Percentiles rank a stretch among this genome's conserved stretches.
Conservation (phyloP, 2,797 vertebrate species). For the Distichodus sexfasciatus region DNA sequence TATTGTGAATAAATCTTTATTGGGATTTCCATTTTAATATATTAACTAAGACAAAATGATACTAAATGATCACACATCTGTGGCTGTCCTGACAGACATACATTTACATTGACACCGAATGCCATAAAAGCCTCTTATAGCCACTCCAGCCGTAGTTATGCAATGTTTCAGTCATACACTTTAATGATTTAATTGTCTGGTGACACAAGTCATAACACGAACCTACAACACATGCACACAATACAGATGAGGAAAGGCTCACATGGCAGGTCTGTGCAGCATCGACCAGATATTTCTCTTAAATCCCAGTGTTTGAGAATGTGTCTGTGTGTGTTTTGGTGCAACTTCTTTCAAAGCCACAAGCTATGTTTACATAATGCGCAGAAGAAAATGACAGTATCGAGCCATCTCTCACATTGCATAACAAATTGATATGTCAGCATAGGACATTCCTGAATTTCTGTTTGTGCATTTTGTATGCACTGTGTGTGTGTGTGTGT, state of each 20-base stretch:
- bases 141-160: conserved; percentile 8
- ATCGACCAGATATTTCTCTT: not conserved
- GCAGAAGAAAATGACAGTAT: conserved; percentile 40
- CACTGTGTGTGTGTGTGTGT: conserved; percentile 59
- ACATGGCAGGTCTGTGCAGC: not conserved
- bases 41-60: too few relatives aligned
- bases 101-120: conserved; percentile 1
- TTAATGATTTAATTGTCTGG: conserved; percentile 1
- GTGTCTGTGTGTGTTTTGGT: not conserved
- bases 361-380: conserved; percentile 44
- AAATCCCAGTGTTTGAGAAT: not conserved
- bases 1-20: too few relatives aligned
- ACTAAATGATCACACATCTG: not conserved
- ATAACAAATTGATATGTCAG: conserved; percentile 48
- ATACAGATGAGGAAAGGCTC: not conserved
- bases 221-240: not conserved
- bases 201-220: conserved; percentile 10
- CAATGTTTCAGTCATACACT: conserved; percentile 9
- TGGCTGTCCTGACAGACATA: not conserved
- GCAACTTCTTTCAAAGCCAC: too few relatives aligned
- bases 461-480: too few relatives aligned
- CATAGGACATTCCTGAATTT: conserved; percentile 45
- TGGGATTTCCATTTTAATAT: too few relatives aligned
- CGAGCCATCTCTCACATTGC: conserved; percentile 46
- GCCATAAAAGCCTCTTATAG: not conserved